A percentile compares a stretch with the other conserved stretches of the same genome.
Conservation (phyloP, 2,888 invertebrate genomes). For the Diaprepes abbreviatus region DNA sequence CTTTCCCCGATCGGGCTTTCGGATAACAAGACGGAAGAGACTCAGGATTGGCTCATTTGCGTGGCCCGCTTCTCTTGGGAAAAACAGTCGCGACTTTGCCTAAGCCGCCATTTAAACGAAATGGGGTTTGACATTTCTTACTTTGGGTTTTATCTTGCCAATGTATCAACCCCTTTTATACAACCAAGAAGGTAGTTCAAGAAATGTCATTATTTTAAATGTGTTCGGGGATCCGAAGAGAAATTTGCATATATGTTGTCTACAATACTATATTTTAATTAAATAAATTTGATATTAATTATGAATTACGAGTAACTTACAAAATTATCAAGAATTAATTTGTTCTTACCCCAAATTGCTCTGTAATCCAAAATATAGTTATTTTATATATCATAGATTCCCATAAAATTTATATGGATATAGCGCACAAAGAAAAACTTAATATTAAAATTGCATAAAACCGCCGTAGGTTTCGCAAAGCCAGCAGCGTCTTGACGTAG, state of each 20-base stretch:
- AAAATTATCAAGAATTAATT: too few species aligned
- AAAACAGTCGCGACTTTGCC: slow-evolving; percentile 38
- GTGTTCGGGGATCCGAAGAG: slow-evolving; percentile 3
- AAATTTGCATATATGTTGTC: slow-evolving; percentile 5
- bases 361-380: too few species aligned
- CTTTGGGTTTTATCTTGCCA: slow-evolving; percentile 30
- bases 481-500: too few species aligned
- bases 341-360: too few species aligned
- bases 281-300: too few species aligned
- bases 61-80: slow-evolving; percentile 35
- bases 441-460: too few species aligned
- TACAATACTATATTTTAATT: background rate
- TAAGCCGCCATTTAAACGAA: slow-evolving; percentile 38
- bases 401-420: too few species aligned
- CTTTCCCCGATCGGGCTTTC: slow-evolving; percentile 36
- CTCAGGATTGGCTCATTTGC: slow-evolving; percentile 41
- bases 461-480: too few species aligned
- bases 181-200: slow-evolving; percentile 28
- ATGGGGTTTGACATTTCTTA: slow-evolving; percentile 27
- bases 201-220: slow-evolving; percentile 25
- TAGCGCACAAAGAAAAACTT: too few species aligned
- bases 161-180: slow-evolving; percentile 32
- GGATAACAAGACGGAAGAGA: slow-evolving; percentile 42
- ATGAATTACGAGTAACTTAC: too few species aligned
- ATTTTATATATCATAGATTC: too few species aligned